Conservation (phyloP, 2,888 invertebrate species). For the Atherix ibis region DNA sequence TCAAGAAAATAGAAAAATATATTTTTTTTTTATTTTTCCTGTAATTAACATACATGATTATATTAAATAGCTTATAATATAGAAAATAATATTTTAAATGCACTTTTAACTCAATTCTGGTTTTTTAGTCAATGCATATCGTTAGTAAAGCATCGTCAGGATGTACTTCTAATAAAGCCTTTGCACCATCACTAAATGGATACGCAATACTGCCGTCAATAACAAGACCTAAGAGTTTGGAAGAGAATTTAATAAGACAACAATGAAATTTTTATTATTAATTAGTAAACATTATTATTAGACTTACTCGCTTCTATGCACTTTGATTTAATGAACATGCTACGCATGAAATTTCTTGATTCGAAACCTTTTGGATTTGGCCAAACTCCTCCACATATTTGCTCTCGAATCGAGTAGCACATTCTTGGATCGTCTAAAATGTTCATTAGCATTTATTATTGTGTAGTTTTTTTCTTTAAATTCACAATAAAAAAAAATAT, state of each 20-base stretch:
- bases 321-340: slow-evolving; percentile 66
- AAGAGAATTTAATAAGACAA: not conserved
- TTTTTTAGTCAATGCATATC: slow-evolving; percentile 34
- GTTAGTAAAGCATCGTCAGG: slow-evolving; percentile 82
- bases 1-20: no score
- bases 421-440: slow-evolving; percentile 53
- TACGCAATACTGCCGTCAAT: slow-evolving; percentile 91
- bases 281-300: not conserved
- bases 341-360: slow-evolving; percentile 59
- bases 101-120: no score
- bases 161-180: slow-evolving; percentile 64
- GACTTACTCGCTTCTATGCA: slow-evolving; percentile 65
- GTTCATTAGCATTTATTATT: no score
- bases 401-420: slow-evolving; percentile 86
- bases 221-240: slow-evolving; percentile 49
- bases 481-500: no score
- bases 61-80: no score
- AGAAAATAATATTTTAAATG: no score
- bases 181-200: slow-evolving; percentile 86
- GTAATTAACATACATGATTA: no score
- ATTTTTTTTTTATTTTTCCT: no score
- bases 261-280: not conserved
- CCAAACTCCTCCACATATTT: slow-evolving; percentile 77
- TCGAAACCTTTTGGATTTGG: slow-evolving; percentile 60
- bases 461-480: no score